phyloP scores from a whole-genome alignment of 64 coral and sea anemone genomes.

The Actinia tenebrosa region DNA sequence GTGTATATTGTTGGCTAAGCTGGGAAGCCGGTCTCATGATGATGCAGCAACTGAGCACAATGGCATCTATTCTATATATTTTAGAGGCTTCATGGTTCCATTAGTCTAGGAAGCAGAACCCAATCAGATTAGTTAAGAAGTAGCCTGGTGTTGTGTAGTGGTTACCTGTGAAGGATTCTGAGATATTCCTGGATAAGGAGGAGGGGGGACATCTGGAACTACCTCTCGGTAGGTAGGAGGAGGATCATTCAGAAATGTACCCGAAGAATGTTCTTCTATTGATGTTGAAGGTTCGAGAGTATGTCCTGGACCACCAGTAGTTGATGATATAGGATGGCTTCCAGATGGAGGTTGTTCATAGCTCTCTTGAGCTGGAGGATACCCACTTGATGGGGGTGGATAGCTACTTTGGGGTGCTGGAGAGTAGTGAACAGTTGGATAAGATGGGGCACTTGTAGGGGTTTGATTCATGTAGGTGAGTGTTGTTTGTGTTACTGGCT shows the following conservation, averaged over 20 bases:
- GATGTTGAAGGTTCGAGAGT: not conserved
- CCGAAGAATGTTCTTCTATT: not conserved
- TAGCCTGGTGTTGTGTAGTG: not conserved
- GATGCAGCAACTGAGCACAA: too few relatives aligned
- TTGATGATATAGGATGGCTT: not conserved
- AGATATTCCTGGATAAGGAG: not conserved
- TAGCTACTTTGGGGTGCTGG: not conserved
- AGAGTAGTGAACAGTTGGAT: not conserved
- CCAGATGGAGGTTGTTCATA: not conserved
- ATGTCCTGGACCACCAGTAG: not conserved
- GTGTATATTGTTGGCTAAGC: too few relatives aligned
- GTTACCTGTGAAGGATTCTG: not conserved
- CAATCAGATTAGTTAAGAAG: not conserved
- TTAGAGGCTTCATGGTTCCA: too few relatives aligned
- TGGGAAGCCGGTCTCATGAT: too few relatives aligned
- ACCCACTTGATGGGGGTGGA: not conserved
- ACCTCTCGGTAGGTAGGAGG: not conserved
- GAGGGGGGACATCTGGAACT: not conserved
- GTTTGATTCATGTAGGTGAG: not conserved
- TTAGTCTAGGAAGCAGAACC: too few relatives aligned
- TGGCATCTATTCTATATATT: too few relatives aligned
- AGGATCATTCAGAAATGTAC: constrained; percentile 1
- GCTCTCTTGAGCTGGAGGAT: not conserved
- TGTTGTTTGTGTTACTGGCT: not conserved
- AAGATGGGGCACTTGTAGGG: not conserved